Conservation (phyloP, 1,140 invertebrate genomes). For the Ips nitidus region DNA sequence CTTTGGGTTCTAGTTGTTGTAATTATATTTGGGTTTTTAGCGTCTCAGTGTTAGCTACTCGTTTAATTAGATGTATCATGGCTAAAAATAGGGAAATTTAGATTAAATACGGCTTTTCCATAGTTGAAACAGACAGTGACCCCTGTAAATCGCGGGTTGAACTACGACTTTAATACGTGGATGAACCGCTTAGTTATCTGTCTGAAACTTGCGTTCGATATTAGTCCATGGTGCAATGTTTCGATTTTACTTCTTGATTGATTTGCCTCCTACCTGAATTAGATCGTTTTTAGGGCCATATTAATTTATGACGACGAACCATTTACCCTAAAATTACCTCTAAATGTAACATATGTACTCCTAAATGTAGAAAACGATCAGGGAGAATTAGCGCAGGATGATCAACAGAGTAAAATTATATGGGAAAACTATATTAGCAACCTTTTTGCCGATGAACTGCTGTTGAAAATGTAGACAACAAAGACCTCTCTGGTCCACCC, state of each 20-base stretch:
- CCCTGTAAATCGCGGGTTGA: neutral
- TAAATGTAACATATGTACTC: too few relatives aligned
- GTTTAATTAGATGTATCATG: constrained; percentile 8
- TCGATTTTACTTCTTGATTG: too few relatives aligned
- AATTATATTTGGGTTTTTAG: neutral
- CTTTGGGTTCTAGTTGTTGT: neutral
- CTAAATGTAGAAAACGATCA: too few relatives aligned
- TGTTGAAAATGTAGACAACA: too few relatives aligned
- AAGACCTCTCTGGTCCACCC: too few relatives aligned
- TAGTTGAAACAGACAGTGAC: neutral
- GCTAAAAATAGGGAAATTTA: constrained; percentile 9
- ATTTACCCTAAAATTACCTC: too few relatives aligned
- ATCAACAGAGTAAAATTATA: too few relatives aligned
- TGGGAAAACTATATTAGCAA: too few relatives aligned
- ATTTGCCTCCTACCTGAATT: neutral
- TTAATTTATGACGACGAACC: neutral
- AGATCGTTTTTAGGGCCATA: neutral
- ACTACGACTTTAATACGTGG: neutral
- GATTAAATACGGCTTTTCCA: neutral
- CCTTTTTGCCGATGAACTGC: too few relatives aligned
- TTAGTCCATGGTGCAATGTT: neutral
- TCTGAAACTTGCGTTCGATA: neutral
- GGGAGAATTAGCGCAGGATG: too few relatives aligned
- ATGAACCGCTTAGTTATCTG: too few relatives aligned
- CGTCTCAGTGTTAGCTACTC: neutral